phyloP scores from a whole-genome alignment of 2,113 vertebrate species.

The Oncorhynchus keta region DNA sequence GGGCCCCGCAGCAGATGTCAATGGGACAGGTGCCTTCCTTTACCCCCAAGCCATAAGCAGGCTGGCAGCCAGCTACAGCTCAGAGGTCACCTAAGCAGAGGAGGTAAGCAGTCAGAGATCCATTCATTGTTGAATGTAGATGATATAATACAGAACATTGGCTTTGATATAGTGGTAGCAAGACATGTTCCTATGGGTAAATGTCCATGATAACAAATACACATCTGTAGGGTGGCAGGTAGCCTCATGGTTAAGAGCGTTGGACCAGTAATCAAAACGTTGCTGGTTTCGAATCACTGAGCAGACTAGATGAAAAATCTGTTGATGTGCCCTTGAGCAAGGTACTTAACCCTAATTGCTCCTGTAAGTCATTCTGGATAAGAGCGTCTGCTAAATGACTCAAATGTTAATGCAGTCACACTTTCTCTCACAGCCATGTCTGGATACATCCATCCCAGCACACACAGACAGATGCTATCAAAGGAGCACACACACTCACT shows the following conservation, averaged over 20 bases:
- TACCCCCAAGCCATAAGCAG: not conserved
- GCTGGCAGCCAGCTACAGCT: slow-evolving; percentile 35
- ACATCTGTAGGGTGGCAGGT: not conserved
- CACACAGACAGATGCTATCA: not conserved
- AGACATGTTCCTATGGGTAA: too few relatives aligned
- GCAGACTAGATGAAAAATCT: too few relatives aligned
- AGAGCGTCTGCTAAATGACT: too few relatives aligned
- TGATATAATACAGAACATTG: not conserved
- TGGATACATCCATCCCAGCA: slow-evolving; percentile 18
- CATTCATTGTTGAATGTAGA: not conserved
- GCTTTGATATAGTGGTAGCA: too few relatives aligned
- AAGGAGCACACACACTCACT: slow-evolving; percentile 14
- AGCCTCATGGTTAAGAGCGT: too few relatives aligned
- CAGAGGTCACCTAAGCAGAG: slow-evolving; percentile 52
- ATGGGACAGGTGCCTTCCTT: slow-evolving; percentile 52
- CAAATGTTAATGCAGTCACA: not conserved
- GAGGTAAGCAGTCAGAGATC: not conserved
- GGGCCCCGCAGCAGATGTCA: slow-evolving; percentile 56
- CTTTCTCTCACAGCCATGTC: not conserved
- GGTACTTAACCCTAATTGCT: too few relatives aligned
- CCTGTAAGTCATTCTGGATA: too few relatives aligned
- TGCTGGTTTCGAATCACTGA: too few relatives aligned
- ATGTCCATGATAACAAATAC: not conserved
- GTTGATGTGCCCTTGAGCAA: too few relatives aligned
- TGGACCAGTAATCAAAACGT: too few relatives aligned